Percentiles rank a stretch among this genome's conserved stretches.
These are phyloP conservation scores for Gorilla gorilla DNA, from an alignment of 2,113 vertebrate species.

Conservation along the genomic window DNA sequence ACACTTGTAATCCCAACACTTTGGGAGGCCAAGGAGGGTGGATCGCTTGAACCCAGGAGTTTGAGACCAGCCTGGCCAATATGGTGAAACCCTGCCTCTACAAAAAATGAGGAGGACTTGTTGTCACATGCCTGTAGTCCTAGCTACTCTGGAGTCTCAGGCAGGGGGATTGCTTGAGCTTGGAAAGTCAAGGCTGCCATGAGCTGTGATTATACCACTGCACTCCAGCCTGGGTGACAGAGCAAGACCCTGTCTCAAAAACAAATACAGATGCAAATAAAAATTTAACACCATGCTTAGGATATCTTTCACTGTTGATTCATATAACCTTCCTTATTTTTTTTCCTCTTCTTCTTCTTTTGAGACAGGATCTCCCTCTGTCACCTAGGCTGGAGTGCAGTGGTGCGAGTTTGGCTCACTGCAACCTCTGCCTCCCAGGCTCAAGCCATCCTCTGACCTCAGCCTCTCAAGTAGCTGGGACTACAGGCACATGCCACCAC, in stretches of 20 bases:
- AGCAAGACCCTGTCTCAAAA: background rate
- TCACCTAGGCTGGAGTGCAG: no score
- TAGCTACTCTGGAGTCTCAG: background rate
- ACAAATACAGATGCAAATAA: background rate
- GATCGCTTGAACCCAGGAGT: background rate
- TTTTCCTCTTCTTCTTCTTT: background rate
- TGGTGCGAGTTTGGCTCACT: no score
- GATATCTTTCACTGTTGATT: background rate
- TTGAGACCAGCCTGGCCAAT: background rate
- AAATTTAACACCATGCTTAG: conserved; percentile 1
- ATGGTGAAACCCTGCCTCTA: background rate
- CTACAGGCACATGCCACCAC: no score
- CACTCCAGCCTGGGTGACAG: background rate
- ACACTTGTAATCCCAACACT: background rate
- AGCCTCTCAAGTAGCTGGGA: no score
- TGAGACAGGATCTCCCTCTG: no score
- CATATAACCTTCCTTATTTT: background rate
- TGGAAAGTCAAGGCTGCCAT: background rate
- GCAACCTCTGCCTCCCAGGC: no score
- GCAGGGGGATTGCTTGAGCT: background rate
- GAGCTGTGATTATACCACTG: background rate
- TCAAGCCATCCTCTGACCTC: no score
- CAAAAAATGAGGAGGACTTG: background rate
- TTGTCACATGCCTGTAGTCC: background rate
- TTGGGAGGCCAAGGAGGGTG: background rate